These are phyloP conservation scores for Holothuria leucospilota DNA, from an alignment of 53 echinoderm and acorn worm genomes.

Conservation along the genomic window DNA sequence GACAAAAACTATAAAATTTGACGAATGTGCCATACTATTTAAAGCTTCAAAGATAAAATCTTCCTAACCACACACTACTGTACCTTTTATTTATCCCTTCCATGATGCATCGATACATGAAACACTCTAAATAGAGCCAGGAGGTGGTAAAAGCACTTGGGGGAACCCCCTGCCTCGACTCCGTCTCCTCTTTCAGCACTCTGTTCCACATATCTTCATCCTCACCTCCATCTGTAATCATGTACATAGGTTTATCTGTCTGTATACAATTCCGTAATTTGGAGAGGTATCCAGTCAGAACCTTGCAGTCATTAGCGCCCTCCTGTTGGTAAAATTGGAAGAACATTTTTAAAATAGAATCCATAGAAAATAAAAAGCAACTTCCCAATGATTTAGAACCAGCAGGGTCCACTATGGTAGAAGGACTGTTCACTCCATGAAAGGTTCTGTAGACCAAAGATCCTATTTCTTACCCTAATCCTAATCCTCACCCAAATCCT, in stretches of 20 bases:
- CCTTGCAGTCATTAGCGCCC: constrained; percentile 80
- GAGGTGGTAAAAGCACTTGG: constrained; percentile 80
- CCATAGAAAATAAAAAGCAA: too few species aligned
- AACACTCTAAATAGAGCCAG: constrained; percentile 90
- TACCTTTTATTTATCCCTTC: constrained; percentile 81
- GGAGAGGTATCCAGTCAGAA: constrained; percentile 74
- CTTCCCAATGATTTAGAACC: too few species aligned
- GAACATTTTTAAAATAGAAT: not conserved
- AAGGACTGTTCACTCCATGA: too few species aligned
- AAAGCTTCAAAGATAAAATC: too few species aligned
- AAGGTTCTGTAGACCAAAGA: too few species aligned
- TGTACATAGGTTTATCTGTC: constrained; percentile 81
- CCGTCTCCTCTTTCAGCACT: constrained; percentile 67
- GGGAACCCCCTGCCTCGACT: constrained; percentile 52
- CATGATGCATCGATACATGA: constrained; percentile 87
- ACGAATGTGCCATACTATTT: too few species aligned
- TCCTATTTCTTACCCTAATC: too few species aligned
- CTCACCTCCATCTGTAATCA: constrained; percentile 55
- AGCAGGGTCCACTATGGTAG: too few species aligned
- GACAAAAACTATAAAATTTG: too few species aligned
- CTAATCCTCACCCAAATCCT: too few species aligned
- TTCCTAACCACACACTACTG: too few species aligned
- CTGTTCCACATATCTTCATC: constrained; percentile 79
- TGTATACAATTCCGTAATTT: constrained; percentile 83
- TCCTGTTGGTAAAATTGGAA: constrained; percentile 55